phyloP scores from a whole-genome alignment of 2,888 invertebrate genomes.

The Lacanobia oleracea region DNA sequence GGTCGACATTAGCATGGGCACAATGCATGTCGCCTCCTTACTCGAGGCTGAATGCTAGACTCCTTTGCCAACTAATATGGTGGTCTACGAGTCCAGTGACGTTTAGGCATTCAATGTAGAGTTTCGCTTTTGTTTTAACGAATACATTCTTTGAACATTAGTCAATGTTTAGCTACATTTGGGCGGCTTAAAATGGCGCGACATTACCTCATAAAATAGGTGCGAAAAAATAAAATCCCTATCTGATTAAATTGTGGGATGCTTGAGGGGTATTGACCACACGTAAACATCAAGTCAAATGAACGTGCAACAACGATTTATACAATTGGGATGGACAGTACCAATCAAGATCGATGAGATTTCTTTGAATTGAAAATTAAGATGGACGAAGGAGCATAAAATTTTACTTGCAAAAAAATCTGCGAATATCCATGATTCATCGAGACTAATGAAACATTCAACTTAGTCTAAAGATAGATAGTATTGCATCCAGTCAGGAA shows the following conservation, averaged over 20 bases:
- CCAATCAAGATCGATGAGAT: constrained; percentile 23
- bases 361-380: constrained; percentile 8
- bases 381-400: neutral
- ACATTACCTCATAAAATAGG: no score
- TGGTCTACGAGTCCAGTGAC: constrained; percentile 36
- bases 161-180: neutral
- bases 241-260: neutral
- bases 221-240: no score
- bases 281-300: neutral
- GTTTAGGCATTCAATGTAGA: constrained; percentile 52
- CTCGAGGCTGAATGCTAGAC: constrained; percentile 46
- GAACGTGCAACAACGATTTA: neutral
- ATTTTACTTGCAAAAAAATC: neutral
- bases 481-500: constrained; percentile 6
- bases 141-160: constrained; percentile 37
- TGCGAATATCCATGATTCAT: constrained; percentile 2
- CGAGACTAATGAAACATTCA: constrained; percentile 2
- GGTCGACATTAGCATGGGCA: constrained; percentile 61
- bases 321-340: constrained; percentile 16
- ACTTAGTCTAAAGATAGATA: constrained; percentile 27
- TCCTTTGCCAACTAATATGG: constrained; percentile 56
- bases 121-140: constrained; percentile 56
- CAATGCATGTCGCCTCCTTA: constrained; percentile 62
- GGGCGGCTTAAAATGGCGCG: no score
- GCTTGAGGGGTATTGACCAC: neutral